phyloP scores from a whole-genome alignment of 2,113 vertebrate genomes.

The Datnioides undecimradiatus region DNA sequence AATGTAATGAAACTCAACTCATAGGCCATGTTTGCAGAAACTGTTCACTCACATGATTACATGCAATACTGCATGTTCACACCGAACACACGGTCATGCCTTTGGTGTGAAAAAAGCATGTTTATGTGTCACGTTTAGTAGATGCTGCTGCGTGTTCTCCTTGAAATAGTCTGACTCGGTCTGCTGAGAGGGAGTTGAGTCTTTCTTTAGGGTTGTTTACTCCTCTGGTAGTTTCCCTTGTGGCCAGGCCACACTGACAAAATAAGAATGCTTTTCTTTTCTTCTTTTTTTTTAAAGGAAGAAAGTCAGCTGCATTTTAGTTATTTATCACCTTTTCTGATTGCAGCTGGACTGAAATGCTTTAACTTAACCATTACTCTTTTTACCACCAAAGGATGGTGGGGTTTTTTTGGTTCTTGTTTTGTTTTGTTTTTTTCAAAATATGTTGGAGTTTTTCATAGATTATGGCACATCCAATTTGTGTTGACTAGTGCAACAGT shows the following conservation, averaged over 20 bases:
- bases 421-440: not conserved
- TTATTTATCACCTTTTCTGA: constrained; percentile 20
- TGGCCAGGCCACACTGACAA: constrained; percentile 13
- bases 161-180: constrained; percentile 4
- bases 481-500: not conserved
- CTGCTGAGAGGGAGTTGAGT: constrained; percentile 31
- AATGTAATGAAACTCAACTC: not conserved
- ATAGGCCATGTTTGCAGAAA: not conserved
- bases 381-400: not conserved
- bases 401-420: too few species aligned
- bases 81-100: not conserved
- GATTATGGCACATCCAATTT: not conserved
- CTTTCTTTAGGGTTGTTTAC: constrained; percentile 58
- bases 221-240: constrained; percentile 32
- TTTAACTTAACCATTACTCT: not conserved
- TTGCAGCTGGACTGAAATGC: not conserved
- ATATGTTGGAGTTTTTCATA: not conserved
- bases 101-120: not conserved
- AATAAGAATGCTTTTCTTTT: constrained; percentile 14
- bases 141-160: not conserved
- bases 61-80: not conserved
- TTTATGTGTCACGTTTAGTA: not conserved
- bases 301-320: not conserved
- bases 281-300: not conserved
- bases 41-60: not conserved